These are phyloP conservation scores for Xenopus tropicalis DNA, from an alignment of 2,113 vertebrate genomes.

Conservation along the genomic window DNA sequence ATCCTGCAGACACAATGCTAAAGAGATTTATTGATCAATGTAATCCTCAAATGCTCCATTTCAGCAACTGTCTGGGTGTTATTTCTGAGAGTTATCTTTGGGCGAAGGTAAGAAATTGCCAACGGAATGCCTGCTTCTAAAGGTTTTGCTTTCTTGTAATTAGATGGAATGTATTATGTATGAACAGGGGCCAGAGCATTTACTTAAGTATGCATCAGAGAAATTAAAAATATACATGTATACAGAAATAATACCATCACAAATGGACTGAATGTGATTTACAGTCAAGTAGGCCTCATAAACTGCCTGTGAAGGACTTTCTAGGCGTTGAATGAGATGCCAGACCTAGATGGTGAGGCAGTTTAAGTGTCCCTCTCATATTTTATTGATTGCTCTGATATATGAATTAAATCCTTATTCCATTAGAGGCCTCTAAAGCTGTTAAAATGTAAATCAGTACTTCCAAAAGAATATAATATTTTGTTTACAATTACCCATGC, in stretches of 20 bases:
- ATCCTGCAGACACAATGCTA: too few species aligned
- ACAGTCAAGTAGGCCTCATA: constrained; percentile 44
- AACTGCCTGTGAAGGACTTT: constrained; percentile 44
- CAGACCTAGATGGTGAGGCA: constrained; percentile 44
- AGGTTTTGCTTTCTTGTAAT: constrained; percentile 35
- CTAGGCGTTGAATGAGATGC: constrained; percentile 37
- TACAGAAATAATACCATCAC: constrained; percentile 40
- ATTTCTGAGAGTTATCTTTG: neutral
- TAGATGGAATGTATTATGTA: constrained; percentile 41
- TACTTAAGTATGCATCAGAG: constrained; percentile 42
- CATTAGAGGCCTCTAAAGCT: constrained; percentile 48
- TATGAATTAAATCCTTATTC: constrained; percentile 48
- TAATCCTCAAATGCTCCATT: too few species aligned
- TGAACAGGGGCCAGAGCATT: constrained; percentile 38
- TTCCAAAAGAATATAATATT: constrained; percentile 46
- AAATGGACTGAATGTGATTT: constrained; percentile 41
- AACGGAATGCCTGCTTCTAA: constrained; percentile 15
- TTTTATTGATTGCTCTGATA: constrained; percentile 44
- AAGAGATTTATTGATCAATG: too few species aligned
- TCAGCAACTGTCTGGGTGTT: too few species aligned
- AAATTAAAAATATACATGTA: constrained; percentile 47
- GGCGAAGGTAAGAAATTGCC: neutral
- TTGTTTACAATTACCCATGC: constrained; percentile 37
- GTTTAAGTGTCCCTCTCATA: constrained; percentile 39
- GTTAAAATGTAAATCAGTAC: constrained; percentile 45